Evolutionary conservation across 2,797 vertebrate species (phyloP).

Genomic region (Morelia viridis): DNA sequence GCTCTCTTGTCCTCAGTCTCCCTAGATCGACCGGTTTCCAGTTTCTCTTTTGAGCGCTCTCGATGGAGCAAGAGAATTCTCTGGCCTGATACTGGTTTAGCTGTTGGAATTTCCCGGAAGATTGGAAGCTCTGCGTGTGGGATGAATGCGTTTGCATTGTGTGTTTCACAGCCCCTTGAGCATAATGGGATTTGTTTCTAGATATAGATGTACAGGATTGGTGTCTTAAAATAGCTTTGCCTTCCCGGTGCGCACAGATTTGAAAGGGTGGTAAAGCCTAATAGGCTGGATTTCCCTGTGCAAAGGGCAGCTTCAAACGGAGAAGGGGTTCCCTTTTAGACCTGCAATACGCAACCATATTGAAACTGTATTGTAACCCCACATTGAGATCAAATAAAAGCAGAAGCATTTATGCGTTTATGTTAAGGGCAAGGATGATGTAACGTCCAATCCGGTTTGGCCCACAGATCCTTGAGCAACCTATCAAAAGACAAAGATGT

Average conservation of each 20-base stretch:
- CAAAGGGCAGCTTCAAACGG: background rate
- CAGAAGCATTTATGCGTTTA: background rate
- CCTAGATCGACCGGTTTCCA: background rate
- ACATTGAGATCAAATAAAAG: background rate
- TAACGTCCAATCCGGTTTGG: background rate
- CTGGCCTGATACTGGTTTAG: background rate
- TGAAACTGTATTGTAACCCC: no score
- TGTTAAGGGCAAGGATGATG: background rate
- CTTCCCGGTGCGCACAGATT: background rate
- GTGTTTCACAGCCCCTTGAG: background rate
- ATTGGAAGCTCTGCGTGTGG: background rate
- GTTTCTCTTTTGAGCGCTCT: background rate
- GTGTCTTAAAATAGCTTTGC: background rate
- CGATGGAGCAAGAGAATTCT: background rate
- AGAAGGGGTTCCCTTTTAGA: background rate
- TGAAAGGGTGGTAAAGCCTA: background rate
- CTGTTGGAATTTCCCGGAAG: background rate
- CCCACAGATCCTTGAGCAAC: background rate
- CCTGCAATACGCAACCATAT: background rate
- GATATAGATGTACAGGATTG: background rate
- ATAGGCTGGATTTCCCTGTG: background rate
- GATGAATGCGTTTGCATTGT: background rate
- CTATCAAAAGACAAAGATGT: background rate
- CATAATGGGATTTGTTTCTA: background rate
- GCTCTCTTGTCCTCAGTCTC: background rate